Evolutionary conservation across 1,140 invertebrate genomes (phyloP), one percentile per base, ranked within the genome.

Genomic region (Asbolus verrucosus): DNA sequence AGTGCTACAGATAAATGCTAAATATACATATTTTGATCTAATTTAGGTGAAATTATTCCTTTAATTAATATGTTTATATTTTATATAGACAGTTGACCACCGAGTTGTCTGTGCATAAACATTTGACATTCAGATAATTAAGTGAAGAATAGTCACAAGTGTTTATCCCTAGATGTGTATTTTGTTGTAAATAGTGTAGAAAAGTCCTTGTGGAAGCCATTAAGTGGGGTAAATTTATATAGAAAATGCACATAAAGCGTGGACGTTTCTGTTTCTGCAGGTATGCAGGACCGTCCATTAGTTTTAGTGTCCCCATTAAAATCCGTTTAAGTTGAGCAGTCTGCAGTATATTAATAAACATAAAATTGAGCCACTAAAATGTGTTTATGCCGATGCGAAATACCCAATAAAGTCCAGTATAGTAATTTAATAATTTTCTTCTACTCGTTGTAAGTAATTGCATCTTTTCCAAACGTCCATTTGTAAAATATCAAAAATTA

Each of bases 361-460:
- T 54, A 54, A 54, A 54, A 54, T 54, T 54, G 46, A 54, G 46
- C 46, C 46, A 54, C 46, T 54, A 54, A 54, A 54, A 54, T 54
- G 46, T 54, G 46, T 54, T 54, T 54, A 54, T 54, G 46, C 21
- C 46, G 46, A 54, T 54, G 46, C 46, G 46, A 54, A 54, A 54
- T 54, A 54, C 46, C 46, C 18, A 54, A 54, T 54, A 54, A 54
- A 54, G 46, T 54, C 46, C 46, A 27, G 46, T 54, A 54, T 6
- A 27, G 46, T 54, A 54, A 54, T 54, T 54, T 54, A 54, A 54
- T 54, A 54, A 54, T 54, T 54, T 54, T 54, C 46, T 24, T 13
- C 1, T 19, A 54, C 13, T 27, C 46, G 46, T 15, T 18, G 6
- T 54, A 54, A 54, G 46, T 54, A 54, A 54, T 54, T 27, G 46